Evolutionary conservation across 2,797 vertebrate genomes (phyloP).

Genomic region (Phrynocephalus forsythii): DNA sequence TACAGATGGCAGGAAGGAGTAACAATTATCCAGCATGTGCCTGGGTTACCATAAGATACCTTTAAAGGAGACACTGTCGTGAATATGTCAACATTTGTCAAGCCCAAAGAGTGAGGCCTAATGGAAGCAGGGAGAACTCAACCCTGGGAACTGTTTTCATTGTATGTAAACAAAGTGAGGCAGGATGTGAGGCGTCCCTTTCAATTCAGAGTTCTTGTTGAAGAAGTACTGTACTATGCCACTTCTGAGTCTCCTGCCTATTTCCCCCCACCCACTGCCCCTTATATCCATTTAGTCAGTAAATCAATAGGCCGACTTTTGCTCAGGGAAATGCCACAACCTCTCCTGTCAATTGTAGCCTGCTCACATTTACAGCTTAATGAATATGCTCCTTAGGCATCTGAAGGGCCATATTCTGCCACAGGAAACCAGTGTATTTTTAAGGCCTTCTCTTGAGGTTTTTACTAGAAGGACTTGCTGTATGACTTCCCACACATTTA

Average conservation of each 20-base stretch:
- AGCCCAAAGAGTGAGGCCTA: background rate
- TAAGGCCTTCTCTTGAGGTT: background rate
- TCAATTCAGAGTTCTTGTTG: background rate
- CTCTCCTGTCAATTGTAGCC: background rate
- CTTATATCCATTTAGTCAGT: too few relatives aligned
- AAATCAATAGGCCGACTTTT: background rate
- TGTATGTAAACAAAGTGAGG: background rate
- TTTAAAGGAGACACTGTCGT: constrained; percentile 1
- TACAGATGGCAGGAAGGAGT: constrained; percentile 1
- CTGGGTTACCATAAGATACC: background rate
- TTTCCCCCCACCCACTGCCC: background rate
- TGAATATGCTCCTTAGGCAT: background rate
- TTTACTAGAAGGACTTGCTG: background rate
- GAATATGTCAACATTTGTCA: constrained; percentile 29
- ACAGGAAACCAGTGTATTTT: background rate
- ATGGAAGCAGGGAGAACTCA: background rate
- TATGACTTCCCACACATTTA: background rate
- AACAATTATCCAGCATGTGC: constrained; percentile 9
- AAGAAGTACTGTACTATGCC: background rate
- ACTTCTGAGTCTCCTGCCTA: background rate
- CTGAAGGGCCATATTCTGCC: background rate
- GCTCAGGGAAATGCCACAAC: background rate
- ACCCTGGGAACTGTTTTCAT: background rate
- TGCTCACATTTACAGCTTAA: background rate
- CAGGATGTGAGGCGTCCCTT: background rate